A percentile compares a stretch with the other conserved stretches of the same genome.
Evolutionary conservation across 2,113 vertebrate species (phyloP).

Genomic region (Chionodraco myersi): DNA sequence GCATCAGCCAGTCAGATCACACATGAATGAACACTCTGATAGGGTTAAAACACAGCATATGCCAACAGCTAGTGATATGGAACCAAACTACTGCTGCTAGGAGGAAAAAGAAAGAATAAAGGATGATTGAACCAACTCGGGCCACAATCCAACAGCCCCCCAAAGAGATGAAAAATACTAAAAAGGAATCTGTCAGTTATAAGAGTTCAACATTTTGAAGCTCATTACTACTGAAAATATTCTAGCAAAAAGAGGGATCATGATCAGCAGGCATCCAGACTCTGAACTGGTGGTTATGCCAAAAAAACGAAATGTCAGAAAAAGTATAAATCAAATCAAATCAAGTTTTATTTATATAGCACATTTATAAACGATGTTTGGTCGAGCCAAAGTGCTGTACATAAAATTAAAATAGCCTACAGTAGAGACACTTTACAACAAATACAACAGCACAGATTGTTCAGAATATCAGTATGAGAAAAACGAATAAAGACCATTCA

Average conservation of each 20-base stretch:
- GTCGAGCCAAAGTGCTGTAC: too few relatives aligned
- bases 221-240: conserved; percentile 22
- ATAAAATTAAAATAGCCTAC: too few relatives aligned
- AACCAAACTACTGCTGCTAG: conserved; percentile 60
- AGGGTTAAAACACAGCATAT: conserved; percentile 67
- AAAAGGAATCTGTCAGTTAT: conserved; percentile 3
- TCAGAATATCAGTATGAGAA: too few relatives aligned
- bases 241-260: background rate
- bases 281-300: background rate
- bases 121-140: conserved; percentile 2
- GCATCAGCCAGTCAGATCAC: conserved; percentile 68
- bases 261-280: conserved; percentile 2
- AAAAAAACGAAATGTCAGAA: background rate
- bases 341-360: too few relatives aligned
- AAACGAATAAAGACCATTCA: too few relatives aligned
- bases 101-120: background rate
- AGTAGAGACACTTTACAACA: too few relatives aligned
- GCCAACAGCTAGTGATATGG: conserved; percentile 64
- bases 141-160: conserved; percentile 17
- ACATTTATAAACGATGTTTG: too few relatives aligned
- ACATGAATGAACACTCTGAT: conserved; percentile 72
- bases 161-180: conserved; percentile 28
- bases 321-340: background rate
- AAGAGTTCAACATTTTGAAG: conserved; percentile 16
- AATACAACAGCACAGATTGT: too few relatives aligned